Conservation (phyloP, 92 coral and sea anemone species). For the Diadumene lineata region DNA sequence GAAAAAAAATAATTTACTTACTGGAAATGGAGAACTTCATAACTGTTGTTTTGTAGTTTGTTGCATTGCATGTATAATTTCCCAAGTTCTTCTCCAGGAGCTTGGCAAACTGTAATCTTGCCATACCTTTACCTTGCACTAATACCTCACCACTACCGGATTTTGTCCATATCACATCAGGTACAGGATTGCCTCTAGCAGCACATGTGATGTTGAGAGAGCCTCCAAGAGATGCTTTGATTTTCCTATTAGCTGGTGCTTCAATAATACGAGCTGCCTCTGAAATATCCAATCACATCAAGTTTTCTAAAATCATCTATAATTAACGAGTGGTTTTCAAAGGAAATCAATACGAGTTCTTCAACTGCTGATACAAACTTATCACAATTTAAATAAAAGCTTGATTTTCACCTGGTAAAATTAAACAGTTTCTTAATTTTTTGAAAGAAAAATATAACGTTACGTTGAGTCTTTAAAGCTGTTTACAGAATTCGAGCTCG, state of each 20-base stretch:
- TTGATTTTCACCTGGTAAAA: too few relatives aligned
- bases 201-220: constrained; percentile 49
- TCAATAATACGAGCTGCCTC: neutral
- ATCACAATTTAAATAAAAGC: too few relatives aligned
- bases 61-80: constrained; percentile 63
- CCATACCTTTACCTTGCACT: constrained; percentile 20
- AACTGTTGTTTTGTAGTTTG: constrained; percentile 35
- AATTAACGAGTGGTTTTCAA: too few relatives aligned
- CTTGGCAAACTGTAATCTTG: constrained; percentile 25
- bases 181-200: constrained; percentile 79
- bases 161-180: constrained; percentile 60
- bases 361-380: too few relatives aligned
- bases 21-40: constrained; percentile 2
- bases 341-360: too few relatives aligned
- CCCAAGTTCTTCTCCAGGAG: constrained; percentile 48
- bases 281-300: too few relatives aligned
- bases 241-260: neutral
- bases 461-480: too few relatives aligned
- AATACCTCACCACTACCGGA: constrained; percentile 16
- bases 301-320: too few relatives aligned
- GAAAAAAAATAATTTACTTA: neutral
- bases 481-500: too few relatives aligned
- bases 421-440: too few relatives aligned
- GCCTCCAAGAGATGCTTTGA: constrained; percentile 5
- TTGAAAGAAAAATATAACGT: too few relatives aligned